phyloP scores from a whole-genome alignment of 2,113 vertebrate species.

The Cynopterus brachyotis region DNA sequence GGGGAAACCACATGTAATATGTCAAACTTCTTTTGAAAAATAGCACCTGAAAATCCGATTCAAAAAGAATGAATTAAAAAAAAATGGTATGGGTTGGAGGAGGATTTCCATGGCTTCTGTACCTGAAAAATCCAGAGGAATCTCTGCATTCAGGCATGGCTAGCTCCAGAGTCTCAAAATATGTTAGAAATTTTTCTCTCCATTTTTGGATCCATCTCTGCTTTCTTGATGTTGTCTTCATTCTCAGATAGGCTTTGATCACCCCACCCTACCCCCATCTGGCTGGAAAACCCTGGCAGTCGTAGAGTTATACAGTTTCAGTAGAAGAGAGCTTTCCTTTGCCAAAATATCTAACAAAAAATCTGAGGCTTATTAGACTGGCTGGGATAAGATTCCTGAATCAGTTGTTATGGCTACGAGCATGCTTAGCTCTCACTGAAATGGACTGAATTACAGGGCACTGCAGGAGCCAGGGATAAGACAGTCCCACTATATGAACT shows the following conservation, averaged over 20 bases:
- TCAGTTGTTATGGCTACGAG: neutral
- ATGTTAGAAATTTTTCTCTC: neutral
- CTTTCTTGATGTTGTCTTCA: neutral
- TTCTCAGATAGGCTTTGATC: neutral
- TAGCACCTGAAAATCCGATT: neutral
- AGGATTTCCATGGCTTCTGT: neutral
- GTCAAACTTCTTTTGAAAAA: neutral
- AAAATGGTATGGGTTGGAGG: too few species aligned
- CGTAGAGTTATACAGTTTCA: neutral
- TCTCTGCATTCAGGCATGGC: neutral
- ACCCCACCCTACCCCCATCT: rapidly evolving
- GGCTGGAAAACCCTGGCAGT: neutral
- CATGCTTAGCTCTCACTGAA: neutral
- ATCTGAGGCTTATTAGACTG: neutral
- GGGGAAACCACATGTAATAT: neutral
- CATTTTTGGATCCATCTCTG: neutral
- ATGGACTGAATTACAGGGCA: neutral
- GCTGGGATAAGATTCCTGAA: neutral
- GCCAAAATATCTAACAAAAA: neutral
- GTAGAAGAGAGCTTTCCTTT: neutral
- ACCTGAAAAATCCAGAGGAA: neutral
- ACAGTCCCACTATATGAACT: neutral
- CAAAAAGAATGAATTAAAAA: neutral
- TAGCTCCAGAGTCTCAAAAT: neutral
- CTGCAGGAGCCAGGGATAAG: neutral